Evolutionary conservation across 2,113 vertebrate species (phyloP).

Genomic region (Chamaea fasciata): DNA sequence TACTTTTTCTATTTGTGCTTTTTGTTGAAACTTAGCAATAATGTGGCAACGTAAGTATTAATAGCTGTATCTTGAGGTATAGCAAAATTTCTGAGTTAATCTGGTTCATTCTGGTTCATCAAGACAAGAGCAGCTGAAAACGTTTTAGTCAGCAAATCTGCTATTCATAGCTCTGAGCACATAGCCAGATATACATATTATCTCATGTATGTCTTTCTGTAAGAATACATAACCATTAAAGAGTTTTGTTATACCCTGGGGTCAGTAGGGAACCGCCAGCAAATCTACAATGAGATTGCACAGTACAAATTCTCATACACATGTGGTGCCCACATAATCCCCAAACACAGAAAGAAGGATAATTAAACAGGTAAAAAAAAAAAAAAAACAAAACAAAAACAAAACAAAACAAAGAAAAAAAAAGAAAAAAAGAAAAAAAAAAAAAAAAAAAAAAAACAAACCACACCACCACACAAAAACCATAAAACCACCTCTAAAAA

Average conservation of each 20-base stretch:
- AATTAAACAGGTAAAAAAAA: not conserved
- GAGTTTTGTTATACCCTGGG: not conserved
- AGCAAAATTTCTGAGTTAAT: not conserved
- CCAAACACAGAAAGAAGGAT: not conserved
- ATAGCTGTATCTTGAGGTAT: not conserved
- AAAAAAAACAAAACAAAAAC: too few relatives aligned
- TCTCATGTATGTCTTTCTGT: not conserved
- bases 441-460: too few relatives aligned
- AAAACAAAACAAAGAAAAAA: too few relatives aligned
- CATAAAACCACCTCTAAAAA: not conserved
- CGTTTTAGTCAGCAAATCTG: not conserved
- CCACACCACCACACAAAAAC: too few relatives aligned
- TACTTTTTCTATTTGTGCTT: rapidly evolving
- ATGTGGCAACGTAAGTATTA: not conserved
- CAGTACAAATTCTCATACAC: not conserved
- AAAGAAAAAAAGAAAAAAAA: too few relatives aligned
- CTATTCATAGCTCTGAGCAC: not conserved
- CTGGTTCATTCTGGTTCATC: not conserved
- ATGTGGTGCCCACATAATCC: rapidly evolving
- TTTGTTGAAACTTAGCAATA: not conserved
- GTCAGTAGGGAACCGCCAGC: not conserved
- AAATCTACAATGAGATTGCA: not conserved
- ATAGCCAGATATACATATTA: not conserved
- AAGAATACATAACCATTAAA: not conserved
- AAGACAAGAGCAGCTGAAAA: not conserved